phyloP scores from a whole-genome alignment of 1,140 invertebrate species.

The Macrobrachium rosenbergii region DNA sequence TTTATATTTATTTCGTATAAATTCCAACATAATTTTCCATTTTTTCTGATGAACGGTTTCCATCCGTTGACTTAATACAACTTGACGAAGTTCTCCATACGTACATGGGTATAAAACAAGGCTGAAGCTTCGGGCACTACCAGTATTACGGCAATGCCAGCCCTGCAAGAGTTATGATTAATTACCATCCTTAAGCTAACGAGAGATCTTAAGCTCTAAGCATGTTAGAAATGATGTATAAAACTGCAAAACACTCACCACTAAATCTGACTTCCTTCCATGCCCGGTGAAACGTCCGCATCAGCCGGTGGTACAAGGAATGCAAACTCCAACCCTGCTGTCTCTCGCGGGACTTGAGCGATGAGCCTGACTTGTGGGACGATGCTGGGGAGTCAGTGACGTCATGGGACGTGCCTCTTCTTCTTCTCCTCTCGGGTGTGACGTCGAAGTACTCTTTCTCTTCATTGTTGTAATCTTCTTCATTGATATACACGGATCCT shows the following conservation, averaged over 20 bases:
- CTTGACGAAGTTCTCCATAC: too few species aligned
- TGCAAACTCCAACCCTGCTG: slow-evolving; percentile 42
- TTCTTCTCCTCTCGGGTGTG: slow-evolving; percentile 42
- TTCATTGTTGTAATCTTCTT: slow-evolving; percentile 25
- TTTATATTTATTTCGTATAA: too few species aligned
- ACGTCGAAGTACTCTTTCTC: slow-evolving; percentile 34
- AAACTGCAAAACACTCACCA: slow-evolving; percentile 23
- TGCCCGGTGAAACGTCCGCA: slow-evolving; percentile 54
- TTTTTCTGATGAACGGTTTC: too few species aligned
- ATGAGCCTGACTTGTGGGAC: slow-evolving; percentile 34
- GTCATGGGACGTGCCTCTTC: slow-evolving; percentile 19
- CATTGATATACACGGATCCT: slow-evolving; percentile 41
- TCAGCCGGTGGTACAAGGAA: slow-evolving; percentile 43
- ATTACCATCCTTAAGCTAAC: not conserved
- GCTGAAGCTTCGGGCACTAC: too few species aligned
- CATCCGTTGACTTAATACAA: too few species aligned
- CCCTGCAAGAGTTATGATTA: too few species aligned
- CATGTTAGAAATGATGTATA: not conserved
- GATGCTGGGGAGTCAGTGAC: slow-evolving; percentile 40
- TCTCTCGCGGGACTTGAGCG: not conserved
- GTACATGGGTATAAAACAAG: too few species aligned
- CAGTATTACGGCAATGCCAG: too few species aligned
- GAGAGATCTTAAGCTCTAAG: not conserved
- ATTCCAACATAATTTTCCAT: too few species aligned
- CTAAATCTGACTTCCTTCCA: slow-evolving; percentile 59